Evolutionary conservation across 2,113 vertebrate species (phyloP), one percentile per base, ranked within the genome.

Genomic region (Pogona vitticeps): DNA sequence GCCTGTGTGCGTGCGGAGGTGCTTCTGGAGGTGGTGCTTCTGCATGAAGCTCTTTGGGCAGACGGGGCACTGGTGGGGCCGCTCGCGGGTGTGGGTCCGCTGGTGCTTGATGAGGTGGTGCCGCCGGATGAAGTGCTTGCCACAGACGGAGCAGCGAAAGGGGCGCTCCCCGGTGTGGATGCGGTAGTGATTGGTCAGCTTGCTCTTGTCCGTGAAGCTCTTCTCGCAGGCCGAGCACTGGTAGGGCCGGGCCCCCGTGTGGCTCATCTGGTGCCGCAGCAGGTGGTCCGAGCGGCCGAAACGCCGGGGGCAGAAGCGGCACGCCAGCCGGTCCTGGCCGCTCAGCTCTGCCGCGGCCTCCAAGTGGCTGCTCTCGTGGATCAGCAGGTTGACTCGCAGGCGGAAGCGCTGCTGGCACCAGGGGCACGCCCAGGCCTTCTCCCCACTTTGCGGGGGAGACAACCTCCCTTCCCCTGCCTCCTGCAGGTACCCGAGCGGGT

Each of bases 401-500:
- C 78, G 85, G 85, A 86, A 86, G 68, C 78, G 70, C 58, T 86
- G 68, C 38, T 61, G 28, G 82, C 93, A 94, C 68, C 78, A 80
- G 0, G 85, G 85, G 3, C 77, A 80, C 71, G 85, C 36, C 1
- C 92, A 86, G 2, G 56, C 58, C 36, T 65, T 26, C 82, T 84
- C 82, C 17, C 82, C 58, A 81, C 89, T 76, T 83, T 88, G 0
- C 83, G 87, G 3, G 83, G 92, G 42, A 4, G 14, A 71, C 86
- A 86, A 78, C 86, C 83, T 4, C 6, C 61, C 61, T 0, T 0
- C 3, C 33, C 9, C 91, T 67, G 18, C 91, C 90, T 46, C 76
- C 86, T 0, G 91, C 76, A 83, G 94, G 94, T 86, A 89, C 78
- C 81, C 90, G 88, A 88, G 93, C 77, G 92, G 89, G 65, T 92